A percentile compares a stretch with the other conserved stretches of the same genome.
These are phyloP conservation scores for Frankliniella fusca DNA, from an alignment of 2,888 invertebrate species.

Conservation along the genomic window DNA sequence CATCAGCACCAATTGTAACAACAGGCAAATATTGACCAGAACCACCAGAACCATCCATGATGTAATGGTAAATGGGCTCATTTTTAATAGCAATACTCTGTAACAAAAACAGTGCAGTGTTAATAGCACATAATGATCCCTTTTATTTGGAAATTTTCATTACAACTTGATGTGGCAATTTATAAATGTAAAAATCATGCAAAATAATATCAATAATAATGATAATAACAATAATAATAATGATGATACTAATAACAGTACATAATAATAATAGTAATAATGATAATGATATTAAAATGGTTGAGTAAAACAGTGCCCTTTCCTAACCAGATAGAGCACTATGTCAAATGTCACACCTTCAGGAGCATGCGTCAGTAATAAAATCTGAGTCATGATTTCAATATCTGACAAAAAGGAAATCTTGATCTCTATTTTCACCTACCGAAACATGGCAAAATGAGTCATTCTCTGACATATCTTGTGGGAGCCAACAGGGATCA, in stretches of 20 bases:
- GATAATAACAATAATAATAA: too few species aligned
- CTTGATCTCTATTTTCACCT: background rate
- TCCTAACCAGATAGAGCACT: background rate
- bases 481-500: slow-evolving; percentile 13
- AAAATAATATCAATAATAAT: background rate
- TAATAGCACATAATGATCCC: too few species aligned
- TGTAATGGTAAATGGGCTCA: slow-evolving; percentile 8
- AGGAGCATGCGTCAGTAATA: background rate
- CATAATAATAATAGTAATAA: too few species aligned
- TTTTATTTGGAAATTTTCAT: background rate
- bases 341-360: background rate
- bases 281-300: background rate
- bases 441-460: background rate
- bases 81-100: slow-evolving; percentile 22
- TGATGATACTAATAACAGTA: too few species aligned
- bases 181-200: background rate
- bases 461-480: slow-evolving; percentile 9
- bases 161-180: too few species aligned
- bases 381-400: background rate
- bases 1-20: slow-evolving; percentile 18
- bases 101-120: background rate
- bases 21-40: background rate
- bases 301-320: background rate
- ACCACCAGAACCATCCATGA: slow-evolving; percentile 7
- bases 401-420: background rate